A percentile compares a stretch with the other conserved stretches of the same genome.
These are phyloP conservation scores for Blastomussa wellsi DNA, from an alignment of 92 coral and sea anemone species.

Conservation along the genomic window DNA sequence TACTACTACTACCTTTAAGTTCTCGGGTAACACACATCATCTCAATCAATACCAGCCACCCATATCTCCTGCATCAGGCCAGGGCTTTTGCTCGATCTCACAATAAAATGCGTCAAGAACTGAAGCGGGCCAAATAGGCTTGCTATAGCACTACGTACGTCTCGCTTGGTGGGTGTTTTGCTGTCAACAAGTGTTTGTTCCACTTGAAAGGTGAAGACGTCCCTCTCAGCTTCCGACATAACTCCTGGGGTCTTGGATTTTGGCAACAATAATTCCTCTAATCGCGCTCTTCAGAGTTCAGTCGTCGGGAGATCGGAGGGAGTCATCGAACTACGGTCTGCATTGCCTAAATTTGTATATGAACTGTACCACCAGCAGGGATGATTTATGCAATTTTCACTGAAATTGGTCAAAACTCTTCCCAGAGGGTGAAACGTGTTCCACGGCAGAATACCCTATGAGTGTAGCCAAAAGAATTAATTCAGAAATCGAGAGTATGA, in stretches of 20 bases:
- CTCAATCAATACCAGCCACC: conserved; percentile 43
- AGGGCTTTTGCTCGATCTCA: neutral
- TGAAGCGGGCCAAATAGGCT: neutral
- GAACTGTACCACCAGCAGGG: no score
- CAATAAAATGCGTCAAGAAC: neutral
- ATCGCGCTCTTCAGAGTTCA: no score
- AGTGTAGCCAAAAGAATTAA: no score
- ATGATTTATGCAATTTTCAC: no score
- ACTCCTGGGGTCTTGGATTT: neutral
- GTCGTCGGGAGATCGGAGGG: no score
- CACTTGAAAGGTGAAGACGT: conserved; percentile 33
- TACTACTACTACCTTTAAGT: conserved; percentile 31
- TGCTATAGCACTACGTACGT: neutral
- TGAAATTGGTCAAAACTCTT: no score
- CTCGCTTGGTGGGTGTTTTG: conserved; percentile 7
- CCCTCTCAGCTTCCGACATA: conserved; percentile 34
- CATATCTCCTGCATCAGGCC: neutral
- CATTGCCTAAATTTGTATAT: no score
- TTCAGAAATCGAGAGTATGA: no score
- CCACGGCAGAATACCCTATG: no score
- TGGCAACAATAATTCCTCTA: no score
- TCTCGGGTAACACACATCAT: conserved; percentile 42
- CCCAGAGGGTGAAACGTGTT: no score
- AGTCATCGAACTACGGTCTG: no score
- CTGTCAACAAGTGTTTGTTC: neutral